Conservation (phyloP, 2,888 invertebrate genomes). For the Zhengitettix transpicula region DNA sequence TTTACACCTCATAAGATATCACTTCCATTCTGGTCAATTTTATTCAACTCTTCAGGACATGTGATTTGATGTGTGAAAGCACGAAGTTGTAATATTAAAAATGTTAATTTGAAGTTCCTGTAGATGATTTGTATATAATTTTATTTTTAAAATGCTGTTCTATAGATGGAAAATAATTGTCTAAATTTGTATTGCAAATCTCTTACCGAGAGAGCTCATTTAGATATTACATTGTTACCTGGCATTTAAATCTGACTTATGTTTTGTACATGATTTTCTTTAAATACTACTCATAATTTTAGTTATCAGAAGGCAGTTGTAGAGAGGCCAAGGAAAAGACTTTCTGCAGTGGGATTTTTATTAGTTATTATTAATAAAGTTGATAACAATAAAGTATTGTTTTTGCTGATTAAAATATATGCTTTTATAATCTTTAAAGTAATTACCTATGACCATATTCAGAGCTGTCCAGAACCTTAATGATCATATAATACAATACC, state of each 20-base stretch:
- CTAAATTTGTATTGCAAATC: neutral
- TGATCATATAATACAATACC: too few species aligned
- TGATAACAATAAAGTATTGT: conserved; percentile 8
- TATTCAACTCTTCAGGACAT: neutral
- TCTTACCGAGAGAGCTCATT: conserved; percentile 3
- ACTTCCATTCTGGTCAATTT: conserved; percentile 8
- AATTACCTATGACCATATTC: too few species aligned
- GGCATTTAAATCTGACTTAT: conserved; percentile 4
- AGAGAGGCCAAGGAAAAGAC: conserved; percentile 6
- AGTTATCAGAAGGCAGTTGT: conserved; percentile 2
- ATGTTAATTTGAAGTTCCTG: conserved; percentile 7
- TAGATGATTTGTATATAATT: conserved; percentile 6
- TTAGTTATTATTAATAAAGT: conserved; percentile 8
- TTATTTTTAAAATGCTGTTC: conserved; percentile 3
- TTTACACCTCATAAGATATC: conserved; percentile 2
- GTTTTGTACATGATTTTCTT: conserved; percentile 5
- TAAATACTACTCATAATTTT: conserved; percentile 3
- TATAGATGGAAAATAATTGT: conserved; percentile 1
- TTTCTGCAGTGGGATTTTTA: conserved; percentile 9
- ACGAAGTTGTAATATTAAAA: conserved; percentile 2
- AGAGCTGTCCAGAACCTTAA: too few species aligned
- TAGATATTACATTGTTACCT: conserved; percentile 7
- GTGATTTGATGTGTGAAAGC: conserved; percentile 1
- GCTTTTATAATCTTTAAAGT: too few species aligned
- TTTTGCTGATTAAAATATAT: neutral